Percentiles rank a stretch among this genome's conserved stretches.
phyloP scores from a whole-genome alignment of 2,113 vertebrate genomes.

The Neodon shergylaensis region DNA sequence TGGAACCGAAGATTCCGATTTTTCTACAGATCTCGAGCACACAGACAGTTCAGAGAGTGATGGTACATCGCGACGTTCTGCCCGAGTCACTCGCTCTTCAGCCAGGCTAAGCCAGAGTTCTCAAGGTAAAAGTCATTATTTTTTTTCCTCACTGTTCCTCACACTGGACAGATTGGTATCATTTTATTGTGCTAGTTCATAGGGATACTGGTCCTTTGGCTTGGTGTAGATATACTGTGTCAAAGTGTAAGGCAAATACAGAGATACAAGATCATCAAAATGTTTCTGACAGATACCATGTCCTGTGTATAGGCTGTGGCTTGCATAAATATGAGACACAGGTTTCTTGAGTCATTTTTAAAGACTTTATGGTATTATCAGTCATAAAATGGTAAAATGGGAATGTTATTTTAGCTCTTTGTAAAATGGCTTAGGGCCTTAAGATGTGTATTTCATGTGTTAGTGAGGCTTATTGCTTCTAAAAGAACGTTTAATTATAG shows the following conservation, averaged over 20 bases:
- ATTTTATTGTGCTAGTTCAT: not conserved
- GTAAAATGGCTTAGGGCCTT: not conserved
- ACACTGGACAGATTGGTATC: not conserved
- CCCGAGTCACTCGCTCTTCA: conserved; percentile 96
- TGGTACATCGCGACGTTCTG: conserved; percentile 90
- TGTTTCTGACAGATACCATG: not conserved
- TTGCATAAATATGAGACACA: not conserved
- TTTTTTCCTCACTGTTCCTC: not conserved
- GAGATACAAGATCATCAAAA: not conserved
- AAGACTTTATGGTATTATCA: not conserved
- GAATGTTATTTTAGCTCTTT: not conserved
- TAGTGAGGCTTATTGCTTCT: conserved; percentile 6
- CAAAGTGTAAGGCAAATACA: not conserved
- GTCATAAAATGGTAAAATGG: not conserved
- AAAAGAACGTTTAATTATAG: conserved; percentile 32
- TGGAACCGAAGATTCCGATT: conserved; percentile 98
- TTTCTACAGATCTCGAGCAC: conserved; percentile 96
- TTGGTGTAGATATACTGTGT: not conserved
- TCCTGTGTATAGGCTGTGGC: not conserved
- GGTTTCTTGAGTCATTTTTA: not conserved
- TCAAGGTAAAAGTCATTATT: conserved; percentile 87
- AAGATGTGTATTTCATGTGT: not conserved
- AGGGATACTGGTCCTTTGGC: not conserved
- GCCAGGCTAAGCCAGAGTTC: conserved; percentile 97
- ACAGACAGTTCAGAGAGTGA: conserved; percentile 98